Conservation (phyloP, 1,140 invertebrate genomes). For the Periplaneta americana region DNA sequence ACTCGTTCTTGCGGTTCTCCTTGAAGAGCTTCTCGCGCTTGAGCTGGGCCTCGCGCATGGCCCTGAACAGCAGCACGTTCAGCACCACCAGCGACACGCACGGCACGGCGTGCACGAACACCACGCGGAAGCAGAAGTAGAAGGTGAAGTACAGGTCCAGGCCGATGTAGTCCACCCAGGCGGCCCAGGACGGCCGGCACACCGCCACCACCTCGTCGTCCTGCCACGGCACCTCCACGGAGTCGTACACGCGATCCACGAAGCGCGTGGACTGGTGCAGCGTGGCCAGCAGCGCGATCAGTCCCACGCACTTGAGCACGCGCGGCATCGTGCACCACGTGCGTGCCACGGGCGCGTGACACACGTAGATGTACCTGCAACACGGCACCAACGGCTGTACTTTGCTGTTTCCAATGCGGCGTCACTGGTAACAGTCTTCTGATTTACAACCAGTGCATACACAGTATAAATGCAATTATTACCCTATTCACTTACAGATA, state of each 20-base stretch:
- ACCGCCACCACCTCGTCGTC: conserved; percentile 41
- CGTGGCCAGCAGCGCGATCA: conserved; percentile 67
- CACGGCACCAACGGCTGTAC: neutral
- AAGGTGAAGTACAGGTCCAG: conserved; percentile 69
- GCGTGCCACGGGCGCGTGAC: conserved; percentile 76
- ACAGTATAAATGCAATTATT: too few species aligned
- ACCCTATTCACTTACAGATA: too few species aligned
- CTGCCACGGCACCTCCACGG: conserved; percentile 54
- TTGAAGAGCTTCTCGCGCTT: conserved; percentile 75
- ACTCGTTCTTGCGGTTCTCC: conserved; percentile 79
- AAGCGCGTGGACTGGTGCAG: conserved; percentile 75
- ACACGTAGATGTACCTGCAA: conserved; percentile 77
- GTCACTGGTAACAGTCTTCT: too few species aligned
- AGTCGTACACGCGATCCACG: conserved; percentile 56
- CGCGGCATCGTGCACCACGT: conserved; percentile 83
- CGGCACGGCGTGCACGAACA: conserved; percentile 87
- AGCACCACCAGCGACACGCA: conserved; percentile 84
- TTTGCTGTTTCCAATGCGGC: too few species aligned
- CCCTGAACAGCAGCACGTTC: conserved; percentile 80
- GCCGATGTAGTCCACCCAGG: conserved; percentile 61
- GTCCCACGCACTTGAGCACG: conserved; percentile 68
- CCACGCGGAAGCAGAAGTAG: conserved; percentile 80
- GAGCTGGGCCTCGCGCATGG: conserved; percentile 74
- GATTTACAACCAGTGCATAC: too few species aligned
- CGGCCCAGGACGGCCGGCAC: conserved; percentile 49